Conservation (phyloP, 2,797 vertebrate genomes). For the Perodicticus potto region DNA sequence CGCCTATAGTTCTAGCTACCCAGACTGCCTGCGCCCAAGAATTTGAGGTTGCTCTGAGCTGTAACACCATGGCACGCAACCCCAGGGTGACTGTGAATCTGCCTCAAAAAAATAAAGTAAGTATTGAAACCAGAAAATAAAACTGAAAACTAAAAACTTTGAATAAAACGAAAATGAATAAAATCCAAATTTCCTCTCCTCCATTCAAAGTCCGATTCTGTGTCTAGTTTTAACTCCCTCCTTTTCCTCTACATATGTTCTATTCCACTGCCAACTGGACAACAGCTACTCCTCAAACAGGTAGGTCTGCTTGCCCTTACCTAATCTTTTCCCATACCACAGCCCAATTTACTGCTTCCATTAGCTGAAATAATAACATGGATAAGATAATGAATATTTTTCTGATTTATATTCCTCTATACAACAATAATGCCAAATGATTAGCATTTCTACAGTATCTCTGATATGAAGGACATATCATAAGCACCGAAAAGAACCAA, state of each 20-base stretch:
- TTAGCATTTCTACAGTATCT: neutral
- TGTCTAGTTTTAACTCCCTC: slow-evolving; percentile 2
- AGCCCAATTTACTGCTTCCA: neutral
- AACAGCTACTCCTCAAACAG: neutral
- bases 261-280: neutral
- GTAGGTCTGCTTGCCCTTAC: neutral
- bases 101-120: too few species aligned
- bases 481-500: slow-evolving; percentile 25
- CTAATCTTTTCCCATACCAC: neutral
- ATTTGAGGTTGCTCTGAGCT: too few species aligned
- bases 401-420: neutral
- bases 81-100: too few species aligned
- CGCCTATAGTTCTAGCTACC: too few species aligned
- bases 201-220: slow-evolving; percentile 9
- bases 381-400: neutral
- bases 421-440: neutral
- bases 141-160: neutral
- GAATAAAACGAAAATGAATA: neutral
- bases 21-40: too few species aligned
- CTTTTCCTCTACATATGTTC: neutral
- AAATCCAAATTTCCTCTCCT: slow-evolving; percentile 46
- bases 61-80: too few species aligned
- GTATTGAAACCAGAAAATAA: too few species aligned
- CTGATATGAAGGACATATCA: neutral
- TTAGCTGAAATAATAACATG: slow-evolving; percentile 20